A percentile compares a stretch with the other conserved stretches of the same genome.
These are phyloP conservation scores for Laterallus jamaicensis DNA, from an alignment of 2,113 vertebrate genomes.

Conservation along the genomic window DNA sequence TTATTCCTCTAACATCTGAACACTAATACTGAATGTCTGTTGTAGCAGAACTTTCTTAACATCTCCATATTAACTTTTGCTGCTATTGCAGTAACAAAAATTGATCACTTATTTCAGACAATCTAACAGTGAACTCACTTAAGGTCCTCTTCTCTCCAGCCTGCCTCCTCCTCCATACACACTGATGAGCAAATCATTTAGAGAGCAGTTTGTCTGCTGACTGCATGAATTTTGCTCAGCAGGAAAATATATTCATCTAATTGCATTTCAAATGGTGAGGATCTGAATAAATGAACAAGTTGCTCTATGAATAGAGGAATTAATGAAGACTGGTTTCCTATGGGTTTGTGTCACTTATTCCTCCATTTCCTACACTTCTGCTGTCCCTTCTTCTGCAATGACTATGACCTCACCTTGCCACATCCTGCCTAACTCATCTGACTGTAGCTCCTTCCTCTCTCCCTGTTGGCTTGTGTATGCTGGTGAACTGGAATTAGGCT, in stretches of 20 bases:
- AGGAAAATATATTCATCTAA: constrained; percentile 1
- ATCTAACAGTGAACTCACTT: neutral
- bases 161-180: neutral
- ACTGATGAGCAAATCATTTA: neutral
- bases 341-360: neutral
- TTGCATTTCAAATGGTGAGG: neutral
- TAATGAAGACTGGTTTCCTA: neutral
- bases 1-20: neutral
- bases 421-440: neutral
- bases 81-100: neutral
- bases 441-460: neutral
- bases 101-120: neutral
- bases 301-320: neutral
- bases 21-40: neutral
- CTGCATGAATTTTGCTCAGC: constrained; percentile 4
- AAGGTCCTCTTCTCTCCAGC: neutral
- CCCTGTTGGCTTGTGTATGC: rapidly evolving
- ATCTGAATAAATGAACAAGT: neutral
- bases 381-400: neutral
- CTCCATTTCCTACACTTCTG: neutral
- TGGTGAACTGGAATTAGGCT: neutral
- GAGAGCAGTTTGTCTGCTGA: neutral
- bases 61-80: neutral
- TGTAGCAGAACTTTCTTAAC: neutral
- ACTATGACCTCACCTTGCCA: neutral